Evolutionary conservation across 2,113 vertebrate genomes (phyloP).

Genomic region (Labeo catla): DNA sequence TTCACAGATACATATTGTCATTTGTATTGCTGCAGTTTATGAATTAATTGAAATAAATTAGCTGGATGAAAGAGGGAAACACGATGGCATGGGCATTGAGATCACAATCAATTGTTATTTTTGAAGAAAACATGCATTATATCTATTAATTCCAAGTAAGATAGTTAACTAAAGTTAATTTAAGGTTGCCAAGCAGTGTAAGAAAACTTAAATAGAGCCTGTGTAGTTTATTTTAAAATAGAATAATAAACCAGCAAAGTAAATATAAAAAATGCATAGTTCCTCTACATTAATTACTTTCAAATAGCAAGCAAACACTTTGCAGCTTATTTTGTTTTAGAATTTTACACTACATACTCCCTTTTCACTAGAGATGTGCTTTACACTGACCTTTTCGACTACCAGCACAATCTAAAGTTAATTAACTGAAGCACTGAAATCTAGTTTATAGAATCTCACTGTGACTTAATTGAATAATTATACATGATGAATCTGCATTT

Average conservation of each 20-base stretch:
- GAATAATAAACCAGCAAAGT: background rate
- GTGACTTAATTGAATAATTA: conserved; percentile 12
- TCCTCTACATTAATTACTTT: background rate
- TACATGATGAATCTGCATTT: background rate
- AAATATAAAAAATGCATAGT: background rate
- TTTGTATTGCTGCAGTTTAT: no score
- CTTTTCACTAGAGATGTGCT: background rate
- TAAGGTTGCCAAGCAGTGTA: background rate
- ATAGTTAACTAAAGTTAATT: background rate
- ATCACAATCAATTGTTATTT: background rate
- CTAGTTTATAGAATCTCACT: background rate
- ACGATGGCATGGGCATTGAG: background rate
- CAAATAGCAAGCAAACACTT: background rate
- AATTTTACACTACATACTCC: background rate
- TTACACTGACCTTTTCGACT: background rate
- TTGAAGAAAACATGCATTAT: no score
- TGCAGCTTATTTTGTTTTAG: background rate
- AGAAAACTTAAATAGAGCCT: background rate
- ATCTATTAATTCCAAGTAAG: background rate
- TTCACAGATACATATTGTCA: no score
- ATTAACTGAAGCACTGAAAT: background rate
- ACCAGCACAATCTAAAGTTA: background rate
- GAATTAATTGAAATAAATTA: background rate
- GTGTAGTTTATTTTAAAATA: background rate
- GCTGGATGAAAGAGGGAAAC: no score